Conservation (phyloP, 2,888 invertebrate genomes). For the Ypsolopha sequella region DNA sequence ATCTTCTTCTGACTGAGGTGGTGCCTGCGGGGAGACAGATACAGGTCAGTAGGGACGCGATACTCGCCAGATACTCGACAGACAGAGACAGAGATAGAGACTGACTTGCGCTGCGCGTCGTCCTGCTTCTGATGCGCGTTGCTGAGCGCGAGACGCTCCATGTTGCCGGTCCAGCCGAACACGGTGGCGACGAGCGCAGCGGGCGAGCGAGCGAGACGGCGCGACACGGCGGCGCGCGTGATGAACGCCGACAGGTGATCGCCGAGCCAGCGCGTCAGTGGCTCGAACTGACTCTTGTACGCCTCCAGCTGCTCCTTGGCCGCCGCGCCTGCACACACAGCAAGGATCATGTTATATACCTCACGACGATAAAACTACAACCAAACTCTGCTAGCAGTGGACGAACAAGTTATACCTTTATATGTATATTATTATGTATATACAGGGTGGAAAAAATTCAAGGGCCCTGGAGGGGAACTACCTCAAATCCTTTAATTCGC, state of each 20-base stretch:
- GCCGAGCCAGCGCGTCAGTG: conserved; percentile 90
- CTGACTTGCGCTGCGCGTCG: conserved; percentile 84
- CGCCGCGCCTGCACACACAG: conserved; percentile 48
- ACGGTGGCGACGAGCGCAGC: conserved; percentile 96
- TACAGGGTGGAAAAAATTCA: too few relatives aligned
- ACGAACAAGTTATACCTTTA: too few relatives aligned
- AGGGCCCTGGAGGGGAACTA: too few relatives aligned
- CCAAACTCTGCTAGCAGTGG: too few relatives aligned
- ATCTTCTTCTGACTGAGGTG: conserved; percentile 96
- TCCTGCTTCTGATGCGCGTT: conserved; percentile 96
- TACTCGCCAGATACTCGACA: too few relatives aligned
- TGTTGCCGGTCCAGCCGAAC: conserved; percentile 99
- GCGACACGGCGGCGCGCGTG: conserved; percentile 85
- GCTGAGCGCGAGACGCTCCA: conserved; percentile 95
- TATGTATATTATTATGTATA: too few relatives aligned
- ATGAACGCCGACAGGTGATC: conserved; percentile 85
- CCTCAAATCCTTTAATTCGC: too few relatives aligned
- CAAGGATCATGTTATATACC: neutral
- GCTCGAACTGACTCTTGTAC: conserved; percentile 84
- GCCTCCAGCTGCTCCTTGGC: conserved; percentile 83
- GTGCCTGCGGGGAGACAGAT: conserved; percentile 47
- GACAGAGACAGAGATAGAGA: neutral
- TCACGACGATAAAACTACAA: too few relatives aligned
- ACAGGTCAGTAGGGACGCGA: neutral
- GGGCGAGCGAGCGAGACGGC: conserved; percentile 91